Evolutionary conservation across 2,888 invertebrate species (phyloP), one percentile per base, ranked within the genome.

Genomic region (Silvanus unidentatus): DNA sequence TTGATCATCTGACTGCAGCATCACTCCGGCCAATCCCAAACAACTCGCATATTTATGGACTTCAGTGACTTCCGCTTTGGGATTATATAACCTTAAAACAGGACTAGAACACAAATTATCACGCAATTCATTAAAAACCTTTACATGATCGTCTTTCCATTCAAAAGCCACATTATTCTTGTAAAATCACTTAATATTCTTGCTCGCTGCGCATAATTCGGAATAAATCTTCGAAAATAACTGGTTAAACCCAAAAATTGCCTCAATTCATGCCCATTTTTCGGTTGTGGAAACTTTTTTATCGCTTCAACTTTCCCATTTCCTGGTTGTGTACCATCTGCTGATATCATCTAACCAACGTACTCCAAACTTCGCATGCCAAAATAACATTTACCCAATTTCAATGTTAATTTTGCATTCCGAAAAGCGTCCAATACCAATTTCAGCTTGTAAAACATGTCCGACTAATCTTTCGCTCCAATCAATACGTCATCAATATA

Each of bases 331-430:
- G 52, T 6, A 32, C 49, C 49, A 15, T 39, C 32, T 28, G 13
- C 30, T 8, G 42, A 27, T 10, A 49, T 8, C n/a, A 15, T 32
- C 42, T 32, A 49, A 27, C 51, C 53, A 16, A 49, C 30, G 42
- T 44, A 52, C 2, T 49, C 29, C 11, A 53, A 42, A 36, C 36
- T 32, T 2, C 36, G 43, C 27, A 43, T 28, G 3, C 61, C 52
- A 36, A 68, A 67, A 1, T 42, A 16, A 44, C 64, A 65, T 42
- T 65, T 66, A 1, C 48, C 40, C 1, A 64, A 36, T 37, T 68
- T 68, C 2, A 69, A 34, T 1, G 61, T 63, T 3, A 66, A 42
- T 16, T 55, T 54, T 1, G 62, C 57, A 1, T 55, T 42, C 36
- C 50, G 27, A 2, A 64, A 28, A 1, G 45, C 45, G 28, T 46